Evolutionary conservation across 2,113 vertebrate species (phyloP).

Genomic region (Fulica atra): DNA sequence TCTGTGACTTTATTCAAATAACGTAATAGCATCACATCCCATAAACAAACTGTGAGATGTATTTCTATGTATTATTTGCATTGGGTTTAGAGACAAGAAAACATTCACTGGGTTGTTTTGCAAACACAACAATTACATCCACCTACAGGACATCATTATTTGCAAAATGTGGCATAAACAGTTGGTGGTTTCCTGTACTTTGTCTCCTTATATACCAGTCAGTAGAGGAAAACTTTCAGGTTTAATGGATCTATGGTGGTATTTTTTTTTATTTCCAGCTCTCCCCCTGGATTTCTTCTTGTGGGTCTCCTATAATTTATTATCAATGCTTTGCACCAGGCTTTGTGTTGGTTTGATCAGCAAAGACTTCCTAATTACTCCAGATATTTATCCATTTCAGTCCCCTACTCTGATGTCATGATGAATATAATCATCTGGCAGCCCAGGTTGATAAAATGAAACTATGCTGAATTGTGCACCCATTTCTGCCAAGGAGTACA

Average conservation of each 20-base stretch:
- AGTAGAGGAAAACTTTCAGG: neutral
- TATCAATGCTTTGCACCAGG: too few species aligned
- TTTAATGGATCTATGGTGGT: neutral
- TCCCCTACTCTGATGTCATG: neutral
- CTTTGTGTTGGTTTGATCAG: neutral
- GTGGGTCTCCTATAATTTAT: neutral
- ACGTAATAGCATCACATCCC: neutral
- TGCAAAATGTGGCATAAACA: neutral
- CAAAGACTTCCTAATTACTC: neutral
- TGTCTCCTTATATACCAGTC: neutral
- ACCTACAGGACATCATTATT: neutral
- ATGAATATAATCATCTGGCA: neutral
- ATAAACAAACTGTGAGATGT: neutral
- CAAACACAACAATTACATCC: neutral
- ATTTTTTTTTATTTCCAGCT: neutral
- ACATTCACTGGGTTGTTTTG: neutral
- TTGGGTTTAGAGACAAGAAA: slow-evolving; percentile 17
- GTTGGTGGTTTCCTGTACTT: neutral
- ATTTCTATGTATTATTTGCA: neutral
- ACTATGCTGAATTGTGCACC: neutral
- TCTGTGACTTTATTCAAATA: neutral
- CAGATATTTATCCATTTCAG: neutral
- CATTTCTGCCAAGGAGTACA: neutral
- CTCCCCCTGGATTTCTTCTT: neutral
- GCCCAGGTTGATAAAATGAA: neutral